Base-by-base conservation (phyloP, 2,113 vertebrate genomes). In the Sardina pilchardus region DNA sequence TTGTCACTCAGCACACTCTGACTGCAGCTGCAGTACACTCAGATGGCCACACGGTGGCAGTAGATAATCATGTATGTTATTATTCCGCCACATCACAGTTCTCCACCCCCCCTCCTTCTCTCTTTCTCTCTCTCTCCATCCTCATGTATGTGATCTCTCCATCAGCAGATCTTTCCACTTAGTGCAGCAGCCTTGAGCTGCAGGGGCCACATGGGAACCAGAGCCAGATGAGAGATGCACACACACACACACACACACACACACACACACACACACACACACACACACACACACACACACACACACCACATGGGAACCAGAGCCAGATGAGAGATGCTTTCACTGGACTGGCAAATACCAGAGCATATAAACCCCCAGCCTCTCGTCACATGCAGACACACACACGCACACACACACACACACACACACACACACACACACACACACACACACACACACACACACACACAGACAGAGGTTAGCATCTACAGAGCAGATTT, bases 41-140 rank as follows among this genome's bases (percentile, higher is more conserved):
- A 83, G 24, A 21, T 53, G 26, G 81, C 92, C 95, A 95, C 89
- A 85, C 81, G 93, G 92, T 93, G 95, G 93, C 92, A 93, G 91
- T 84, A 89, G 89, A 87, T 91, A 92, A 88, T 91, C 90, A 90
- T 53, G 39, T 16, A 53, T 67, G 45, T 71, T 4, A 71, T 34
- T 7, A 67, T 67, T 26, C 63, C n/a, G 26, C 63, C 30, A 34
- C 63, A 36, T 36, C 30, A 78, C 71, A 78, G 12, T 36, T 2
- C 14, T 17, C 67, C 30, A 36, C 19, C 53, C 53, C 19, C 56
- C 24, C 56, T 59, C 14, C n/a, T 2, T 19, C 56, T 59, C 0
- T 85, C 83, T 9, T 24, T 44, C 85, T 84, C 84, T 87, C 75
- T 48, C 59, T 75, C 43, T 80, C 59, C 30, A 84, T 14, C 9